Evolutionary conservation across 2,888 invertebrate species (phyloP).

Genomic region (Limulus polyphemus): DNA sequence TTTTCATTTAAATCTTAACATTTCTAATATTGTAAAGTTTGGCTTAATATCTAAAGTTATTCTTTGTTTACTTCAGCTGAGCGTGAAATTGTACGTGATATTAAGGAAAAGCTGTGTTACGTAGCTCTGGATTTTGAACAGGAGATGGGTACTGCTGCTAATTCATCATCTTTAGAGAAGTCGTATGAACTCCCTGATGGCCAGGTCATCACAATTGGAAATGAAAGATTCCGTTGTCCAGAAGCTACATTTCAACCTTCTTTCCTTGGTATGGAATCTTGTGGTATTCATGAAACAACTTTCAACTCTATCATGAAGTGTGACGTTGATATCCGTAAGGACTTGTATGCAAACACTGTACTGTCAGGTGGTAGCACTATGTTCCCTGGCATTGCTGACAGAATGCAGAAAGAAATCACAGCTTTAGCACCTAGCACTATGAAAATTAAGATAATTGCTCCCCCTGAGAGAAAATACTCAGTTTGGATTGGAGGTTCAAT

Average conservation of each 20-base stretch:
- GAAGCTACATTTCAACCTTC: constrained; percentile 82
- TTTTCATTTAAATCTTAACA: too few relatives aligned
- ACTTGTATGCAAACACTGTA: constrained; percentile 38
- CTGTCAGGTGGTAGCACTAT: constrained; percentile 89
- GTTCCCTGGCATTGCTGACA: constrained; percentile 92
- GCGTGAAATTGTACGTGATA: constrained; percentile 85
- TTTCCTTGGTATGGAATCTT: constrained; percentile 72
- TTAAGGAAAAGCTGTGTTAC: constrained; percentile 88
- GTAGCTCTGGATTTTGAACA: constrained; percentile 88
- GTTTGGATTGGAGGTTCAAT: constrained; percentile 98
- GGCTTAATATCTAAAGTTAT: too few relatives aligned
- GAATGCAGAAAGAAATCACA: constrained; percentile 95
- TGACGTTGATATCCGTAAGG: constrained; percentile 71
- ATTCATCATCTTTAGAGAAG: constrained; percentile 80
- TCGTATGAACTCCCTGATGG: constrained; percentile 85
- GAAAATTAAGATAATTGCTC: constrained; percentile 64
- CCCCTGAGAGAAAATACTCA: constrained; percentile 91
- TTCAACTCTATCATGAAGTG: constrained; percentile 93
- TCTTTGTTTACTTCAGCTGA: constrained; percentile 40
- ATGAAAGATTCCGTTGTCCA: constrained; percentile 76
- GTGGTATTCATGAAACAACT: constrained; percentile 77
- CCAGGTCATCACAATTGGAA: constrained; percentile 59
- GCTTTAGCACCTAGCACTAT: constrained; percentile 54
- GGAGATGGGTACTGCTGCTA: constrained; percentile 86
- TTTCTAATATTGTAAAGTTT: too few relatives aligned